Base-by-base conservation (phyloP, 2,797 vertebrate species). In the Emydoidea blandingii region DNA sequence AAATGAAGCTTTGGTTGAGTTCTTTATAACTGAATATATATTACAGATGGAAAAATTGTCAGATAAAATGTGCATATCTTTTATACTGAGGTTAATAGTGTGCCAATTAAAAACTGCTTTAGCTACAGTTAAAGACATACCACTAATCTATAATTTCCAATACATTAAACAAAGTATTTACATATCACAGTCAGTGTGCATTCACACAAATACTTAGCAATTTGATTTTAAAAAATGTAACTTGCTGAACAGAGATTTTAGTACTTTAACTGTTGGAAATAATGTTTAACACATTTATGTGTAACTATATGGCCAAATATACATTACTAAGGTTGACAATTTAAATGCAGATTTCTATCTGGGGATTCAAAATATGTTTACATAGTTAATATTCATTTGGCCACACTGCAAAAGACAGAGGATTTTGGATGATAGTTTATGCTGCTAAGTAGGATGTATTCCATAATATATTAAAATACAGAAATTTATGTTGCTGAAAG, bases 131-230 rank as follows among this genome's bases (percentile, higher is more conserved):
- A 74, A 27, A 72, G 5, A 41, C 72, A 74, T 41, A 44, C 12
- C 11, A 44, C 10, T 15, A 74, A 44, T 12, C 19, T 6, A 12
- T 27, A 9, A 78, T 93, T 96, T 87, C 83, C 91, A 85, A n/a
- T 0, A 65, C 91, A 85, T 89, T 62, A 90, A 94, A 95, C 93
- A 93, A 94, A 94, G 25, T 90, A 76, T 89, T 93, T 84, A 21
- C 29, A 62, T 85, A 81, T 74, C 91, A 91, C 87, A 89, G 83
- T 86, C 95, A 81, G 62, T 59, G 78, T 37, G 34, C 76, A 93
- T 80, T 95, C 82, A 86, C 23, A 27, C 83, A 83, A 94, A 93
- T 86, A 29, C 85, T 62, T 92, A 15, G 44, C 90, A 94, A 96
- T 76, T 93, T 91, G 85, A 50, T 2, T 44, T 74, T 79, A 49